These are phyloP conservation scores for Ascidia mentula DNA, from an alignment of 23 tunicate genomes.

Conservation along the genomic window DNA sequence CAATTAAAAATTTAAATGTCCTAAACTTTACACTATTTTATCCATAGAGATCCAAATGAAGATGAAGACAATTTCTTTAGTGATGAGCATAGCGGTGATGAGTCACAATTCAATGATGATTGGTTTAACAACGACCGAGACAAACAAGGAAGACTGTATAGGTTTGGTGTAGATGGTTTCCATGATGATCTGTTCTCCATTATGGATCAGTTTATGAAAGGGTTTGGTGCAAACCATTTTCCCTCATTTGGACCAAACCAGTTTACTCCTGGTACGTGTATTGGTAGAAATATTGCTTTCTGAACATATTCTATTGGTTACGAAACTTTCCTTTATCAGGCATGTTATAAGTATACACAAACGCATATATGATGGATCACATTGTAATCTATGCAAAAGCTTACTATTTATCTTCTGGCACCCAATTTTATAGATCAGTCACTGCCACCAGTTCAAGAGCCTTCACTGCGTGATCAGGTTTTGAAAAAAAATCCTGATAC, in stretches of 20 bases:
- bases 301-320: no score
- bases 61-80: not conserved
- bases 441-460: not conserved
- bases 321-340: no score
- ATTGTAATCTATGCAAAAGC: no score
- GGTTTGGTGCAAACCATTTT: not conserved
- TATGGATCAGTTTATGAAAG: conserved; percentile 5
- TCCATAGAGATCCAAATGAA: not conserved
- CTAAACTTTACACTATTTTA: no score
- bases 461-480: not conserved
- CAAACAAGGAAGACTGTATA: not conserved
- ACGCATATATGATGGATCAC: no score
- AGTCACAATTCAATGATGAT: not conserved
- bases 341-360: no score
- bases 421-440: not conserved
- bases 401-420: no score
- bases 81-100: not conserved
- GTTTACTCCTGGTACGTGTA: no score
- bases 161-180: not conserved
- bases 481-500: not conserved
- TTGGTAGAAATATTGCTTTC: no score
- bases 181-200: conserved; percentile 7
- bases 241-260: not conserved
- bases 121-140: not conserved
- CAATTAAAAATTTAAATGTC: no score